These are phyloP conservation scores for Cryptotermes secundus DNA, from an alignment of 1,140 invertebrate genomes.

Conservation along the genomic window DNA sequence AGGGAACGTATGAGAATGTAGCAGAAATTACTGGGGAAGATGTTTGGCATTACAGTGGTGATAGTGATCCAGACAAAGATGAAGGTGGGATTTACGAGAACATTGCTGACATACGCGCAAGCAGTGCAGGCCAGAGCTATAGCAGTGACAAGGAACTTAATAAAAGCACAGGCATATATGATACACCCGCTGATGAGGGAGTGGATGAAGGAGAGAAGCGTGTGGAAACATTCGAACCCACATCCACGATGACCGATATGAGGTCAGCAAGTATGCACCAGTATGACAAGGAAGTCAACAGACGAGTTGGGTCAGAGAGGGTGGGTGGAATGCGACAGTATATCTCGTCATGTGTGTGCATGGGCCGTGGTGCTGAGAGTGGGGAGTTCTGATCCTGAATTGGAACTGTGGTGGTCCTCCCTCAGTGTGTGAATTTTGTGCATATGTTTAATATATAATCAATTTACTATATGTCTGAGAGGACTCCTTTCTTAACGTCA, in stretches of 20 bases:
- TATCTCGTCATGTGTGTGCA: not conserved
- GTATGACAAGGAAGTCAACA: not conserved
- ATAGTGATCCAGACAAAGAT: not conserved
- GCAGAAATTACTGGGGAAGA: not conserved
- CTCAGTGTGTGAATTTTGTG: not conserved
- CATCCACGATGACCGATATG: not conserved
- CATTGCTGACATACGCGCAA: not conserved
- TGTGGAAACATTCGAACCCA: not conserved
- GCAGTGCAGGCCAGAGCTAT: not conserved
- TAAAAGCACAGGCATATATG: not conserved
- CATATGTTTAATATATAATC: not conserved
- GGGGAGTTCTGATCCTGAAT: not conserved
- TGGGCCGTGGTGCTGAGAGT: not conserved
- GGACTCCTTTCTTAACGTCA: slow-evolving; percentile 5
- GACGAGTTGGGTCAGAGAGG: not conserved
- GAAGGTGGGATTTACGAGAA: not conserved
- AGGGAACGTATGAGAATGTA: not conserved
- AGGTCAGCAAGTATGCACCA: not conserved
- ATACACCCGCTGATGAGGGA: not conserved
- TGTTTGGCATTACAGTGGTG: not conserved
- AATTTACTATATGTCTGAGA: too few relatives aligned
- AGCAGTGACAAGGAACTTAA: not conserved
- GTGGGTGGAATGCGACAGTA: not conserved
- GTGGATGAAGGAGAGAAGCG: not conserved
- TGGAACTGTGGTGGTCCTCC: not conserved